Base-by-base conservation (phyloP, 2,888 invertebrate species). In the Clusia tigrina region DNA sequence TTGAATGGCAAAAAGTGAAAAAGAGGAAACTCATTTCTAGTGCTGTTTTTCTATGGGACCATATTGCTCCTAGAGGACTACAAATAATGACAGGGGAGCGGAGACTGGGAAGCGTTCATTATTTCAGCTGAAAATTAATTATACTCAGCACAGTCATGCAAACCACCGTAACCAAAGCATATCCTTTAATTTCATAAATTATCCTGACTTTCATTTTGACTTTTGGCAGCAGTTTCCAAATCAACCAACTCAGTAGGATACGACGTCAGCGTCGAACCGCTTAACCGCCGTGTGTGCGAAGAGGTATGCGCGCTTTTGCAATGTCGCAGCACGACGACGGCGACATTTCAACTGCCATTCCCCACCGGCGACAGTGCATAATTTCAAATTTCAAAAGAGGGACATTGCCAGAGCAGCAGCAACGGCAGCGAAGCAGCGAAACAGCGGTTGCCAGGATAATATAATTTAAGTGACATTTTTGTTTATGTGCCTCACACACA, bases 391-490 rank as follows among this genome's bases (percentile, higher is more conserved):
- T 12, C 6, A 32, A 32, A 59, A 22, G 69, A 71, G 72, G 68
- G 68, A 73, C 74, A 76, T 73, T 72, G 42, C n/a, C 42, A 42
- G 32, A 32, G 32, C 32, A 32, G 12, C 32, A 32, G 32, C 32
- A 42, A n/a, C 48, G 22, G 48, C 22, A 48, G 22, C 48, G 32
- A 6, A 9, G 32, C 32, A 32, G 59, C 24, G 53, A 53, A 59
- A 67, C 67, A 67, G 64, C 56, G 64, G 65, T 63, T 72, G 69
- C 67, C 69, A 66, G 74, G 71, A 78, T 80, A 79, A 79, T 79
- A 78, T 78, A 78, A 79, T 78, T 79, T 79, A 75, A 77, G 76
- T 75, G 76, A 70, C 70, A 76, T 72, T 77, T 76, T 73, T 72
- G 68, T 69, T 60, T 68, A 57, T 67, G 67, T 67, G 68, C 66